A percentile compares a stretch with the other conserved stretches of the same genome.
These are phyloP conservation scores for Pao palembangensis DNA, from an alignment of 2,113 vertebrate genomes.

Conservation along the genomic window DNA sequence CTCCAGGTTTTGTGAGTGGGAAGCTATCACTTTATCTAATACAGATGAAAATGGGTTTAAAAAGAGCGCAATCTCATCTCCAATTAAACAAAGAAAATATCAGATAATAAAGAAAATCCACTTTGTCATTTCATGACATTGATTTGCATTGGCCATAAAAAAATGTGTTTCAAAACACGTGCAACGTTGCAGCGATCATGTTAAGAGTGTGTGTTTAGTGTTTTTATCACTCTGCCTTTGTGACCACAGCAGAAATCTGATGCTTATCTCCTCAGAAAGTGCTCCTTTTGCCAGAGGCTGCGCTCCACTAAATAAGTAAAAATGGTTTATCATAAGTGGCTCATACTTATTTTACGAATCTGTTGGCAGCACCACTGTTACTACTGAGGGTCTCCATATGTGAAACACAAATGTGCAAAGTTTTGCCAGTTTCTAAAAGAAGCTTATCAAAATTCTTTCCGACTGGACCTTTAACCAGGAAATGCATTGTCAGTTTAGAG, in stretches of 20 bases:
- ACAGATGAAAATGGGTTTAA: slow-evolving; percentile 26
- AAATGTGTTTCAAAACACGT: neutral
- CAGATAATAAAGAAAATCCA: neutral
- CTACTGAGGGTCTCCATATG: too few species aligned
- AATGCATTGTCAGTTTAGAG: too few species aligned
- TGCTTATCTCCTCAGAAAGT: slow-evolving; percentile 35
- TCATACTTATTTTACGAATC: too few species aligned
- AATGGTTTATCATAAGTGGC: too few species aligned
- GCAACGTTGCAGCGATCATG: slow-evolving; percentile 34
- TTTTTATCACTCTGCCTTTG: slow-evolving; percentile 18
- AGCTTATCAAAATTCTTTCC: too few species aligned
- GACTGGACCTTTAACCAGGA: too few species aligned
- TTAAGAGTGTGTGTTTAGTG: slow-evolving; percentile 16
- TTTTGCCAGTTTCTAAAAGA: too few species aligned
- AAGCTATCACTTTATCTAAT: slow-evolving; percentile 26
- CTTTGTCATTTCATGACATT: slow-evolving; percentile 1
- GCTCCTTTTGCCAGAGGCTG: slow-evolving; percentile 35
- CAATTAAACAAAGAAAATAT: slow-evolving; percentile 6
- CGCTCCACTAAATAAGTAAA: too few species aligned
- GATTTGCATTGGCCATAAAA: neutral
- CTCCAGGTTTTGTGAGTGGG: slow-evolving; percentile 24
- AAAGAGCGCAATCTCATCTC: slow-evolving; percentile 3
- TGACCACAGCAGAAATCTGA: slow-evolving; percentile 19
- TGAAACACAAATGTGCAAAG: too few species aligned
- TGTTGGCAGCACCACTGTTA: too few species aligned